Base-by-base conservation (phyloP, 1,140 invertebrate species). In the Dendroctonus valens region DNA sequence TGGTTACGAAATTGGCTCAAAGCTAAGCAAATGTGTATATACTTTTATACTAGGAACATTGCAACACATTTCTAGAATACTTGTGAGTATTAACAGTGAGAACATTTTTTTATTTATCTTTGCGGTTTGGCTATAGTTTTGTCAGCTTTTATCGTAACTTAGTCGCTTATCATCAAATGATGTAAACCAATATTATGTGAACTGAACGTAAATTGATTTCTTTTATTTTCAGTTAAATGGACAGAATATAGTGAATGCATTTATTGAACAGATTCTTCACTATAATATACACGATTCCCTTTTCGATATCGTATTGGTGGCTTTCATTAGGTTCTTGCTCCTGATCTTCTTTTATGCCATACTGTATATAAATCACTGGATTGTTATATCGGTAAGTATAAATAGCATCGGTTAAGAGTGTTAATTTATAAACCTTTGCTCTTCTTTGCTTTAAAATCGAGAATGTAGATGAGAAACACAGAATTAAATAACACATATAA, bases 291-390 rank as follows among this genome's bases (percentile, higher is more conserved):
- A 86, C 69, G 84, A 82, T 6, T 92, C 89, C 0, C 79, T 93
- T 9, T 92, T 92, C 76, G 91, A 93, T 78, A 83, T 92, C 65
- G 89, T 91, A 59, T 84, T 91, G 76, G 83, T 85, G 50, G 89
- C 91, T 7, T 79, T 86, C 51, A 83, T 82, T 67, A 83, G 91
- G 72, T 93, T 93, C 78, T 77, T 84, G 52, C 74, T 92, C 38
- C 78, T 94, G 38, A 75, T 92, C 64, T 77, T 93, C 59, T 92
- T 92, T 78, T 94, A 94, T 79, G 91, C 85, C 26, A 70, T 91
- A 50, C 74, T 92, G 14, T 86, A 89, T 75, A 85, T 92, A 52
- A 87, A 91, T 76, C 91, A 93, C 77, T 93, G 91, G 89, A 85
- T 86, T 70, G 83, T 92, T 69, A 88, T 93, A 79, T 89, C 91